Base-by-base conservation (phyloP, 2,888 invertebrate genomes). In the Hesperia comma region DNA sequence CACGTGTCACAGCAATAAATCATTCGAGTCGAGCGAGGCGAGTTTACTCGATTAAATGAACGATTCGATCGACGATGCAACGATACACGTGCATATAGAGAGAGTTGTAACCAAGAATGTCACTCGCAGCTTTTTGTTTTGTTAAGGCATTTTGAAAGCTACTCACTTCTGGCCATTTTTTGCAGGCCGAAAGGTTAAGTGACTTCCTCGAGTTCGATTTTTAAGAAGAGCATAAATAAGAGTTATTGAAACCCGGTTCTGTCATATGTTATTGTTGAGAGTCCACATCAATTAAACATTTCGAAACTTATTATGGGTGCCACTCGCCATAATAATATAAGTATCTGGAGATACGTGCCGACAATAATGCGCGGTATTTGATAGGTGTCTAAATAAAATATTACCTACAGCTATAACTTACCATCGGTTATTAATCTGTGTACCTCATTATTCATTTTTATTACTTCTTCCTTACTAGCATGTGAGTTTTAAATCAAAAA, bases 1-100 rank as follows among this genome's bases (percentile, higher is more conserved):
- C 85, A 90, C 88, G 92, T 92, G 92, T 92, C 84, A 85, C 81
- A 78, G 85, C 83, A 89, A 90, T 92, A 92, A 92, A 92, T 92
- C 92, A 92, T 91, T 88, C 86, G 75, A 78, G 74, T 75, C 75
- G 67, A 79, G 83, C 85, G 81, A 87, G 82, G 84, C 81, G 83
- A 84, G 85, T 86, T 87, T 86, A 89, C 88, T 88, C 90, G 90
- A 90, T 87, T 90, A 88, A 90, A 86, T 85, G 86, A 81, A 84
- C 83, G 84, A 86, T 87, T 88, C 88, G 88, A 89, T 89, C 86
- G 85, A 78, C 86, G 85, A 87, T 87, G 84, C 86, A 78, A 79
- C 85, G 85, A 86, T 88, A 85, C 87, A 84, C 71, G 79, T 83
- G 64, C 58, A 60, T 58, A 85, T 85, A 87, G 86, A 88, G 88